phyloP scores from a whole-genome alignment of 2,888 invertebrate genomes.

The Trimorus sp. region DNA sequence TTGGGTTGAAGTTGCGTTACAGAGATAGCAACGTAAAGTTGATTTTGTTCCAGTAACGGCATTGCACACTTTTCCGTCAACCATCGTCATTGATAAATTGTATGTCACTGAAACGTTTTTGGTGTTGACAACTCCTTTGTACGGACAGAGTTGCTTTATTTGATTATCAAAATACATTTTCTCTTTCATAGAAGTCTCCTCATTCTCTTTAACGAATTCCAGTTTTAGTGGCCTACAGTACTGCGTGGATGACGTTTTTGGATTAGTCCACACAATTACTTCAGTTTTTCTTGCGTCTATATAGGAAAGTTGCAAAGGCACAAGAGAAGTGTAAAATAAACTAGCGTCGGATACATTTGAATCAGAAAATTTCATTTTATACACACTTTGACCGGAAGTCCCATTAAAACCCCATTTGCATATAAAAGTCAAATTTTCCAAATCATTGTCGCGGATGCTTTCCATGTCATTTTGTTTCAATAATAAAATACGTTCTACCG shows the following conservation, averaged over 20 bases:
- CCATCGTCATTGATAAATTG: slow-evolving; percentile 58
- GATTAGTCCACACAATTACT: neutral
- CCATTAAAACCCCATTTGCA: slow-evolving; percentile 51
- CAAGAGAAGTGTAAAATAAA: slow-evolving; percentile 49
- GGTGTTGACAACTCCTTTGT: slow-evolving; percentile 30
- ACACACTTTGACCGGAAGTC: slow-evolving; percentile 36
- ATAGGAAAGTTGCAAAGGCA: slow-evolving; percentile 31
- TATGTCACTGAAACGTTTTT: slow-evolving; percentile 51
- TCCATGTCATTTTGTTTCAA: slow-evolving; percentile 6
- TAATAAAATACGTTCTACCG: slow-evolving; percentile 25
- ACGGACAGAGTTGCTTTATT: slow-evolving; percentile 31
- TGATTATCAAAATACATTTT: slow-evolving; percentile 38
- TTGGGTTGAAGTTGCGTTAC: slow-evolving; percentile 17
- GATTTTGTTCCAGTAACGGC: slow-evolving; percentile 32
- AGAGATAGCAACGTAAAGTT: slow-evolving; percentile 35
- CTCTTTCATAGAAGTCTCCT: slow-evolving; percentile 21
- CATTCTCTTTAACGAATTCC: slow-evolving; percentile 40
- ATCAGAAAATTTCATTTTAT: slow-evolving; percentile 50
- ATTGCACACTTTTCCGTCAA: slow-evolving; percentile 65
- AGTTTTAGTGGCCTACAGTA: slow-evolving; percentile 44
- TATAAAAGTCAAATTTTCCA: slow-evolving; percentile 28
- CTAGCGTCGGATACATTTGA: slow-evolving; percentile 43
- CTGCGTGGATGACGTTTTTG: slow-evolving; percentile 14
- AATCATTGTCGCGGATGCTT: slow-evolving; percentile 5
- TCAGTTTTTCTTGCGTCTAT: slow-evolving; percentile 2